Evolutionary conservation across 2,797 vertebrate species (phyloP).

Genomic region (Smutsia temminckii): DNA sequence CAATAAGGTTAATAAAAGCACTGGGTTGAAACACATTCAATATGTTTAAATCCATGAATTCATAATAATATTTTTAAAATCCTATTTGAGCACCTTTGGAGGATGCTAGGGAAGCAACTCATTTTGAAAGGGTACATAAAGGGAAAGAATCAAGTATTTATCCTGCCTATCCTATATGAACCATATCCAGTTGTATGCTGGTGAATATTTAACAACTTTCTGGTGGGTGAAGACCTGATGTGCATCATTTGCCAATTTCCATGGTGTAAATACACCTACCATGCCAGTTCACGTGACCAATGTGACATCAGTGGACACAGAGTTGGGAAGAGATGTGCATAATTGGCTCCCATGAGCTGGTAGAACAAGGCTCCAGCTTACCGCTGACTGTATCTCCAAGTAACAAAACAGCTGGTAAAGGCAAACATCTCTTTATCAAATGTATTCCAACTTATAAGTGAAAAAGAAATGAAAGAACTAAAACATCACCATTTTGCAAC

Average conservation of each 20-base stretch:
- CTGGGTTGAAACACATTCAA: background rate
- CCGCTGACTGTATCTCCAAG: background rate
- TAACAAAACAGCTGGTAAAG: background rate
- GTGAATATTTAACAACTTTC: background rate
- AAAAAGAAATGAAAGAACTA: conserved; percentile 7
- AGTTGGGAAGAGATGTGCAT: background rate
- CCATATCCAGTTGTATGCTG: background rate
- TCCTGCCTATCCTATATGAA: background rate
- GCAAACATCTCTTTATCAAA: background rate
- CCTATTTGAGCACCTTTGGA: background rate
- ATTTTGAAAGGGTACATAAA: background rate
- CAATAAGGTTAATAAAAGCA: background rate
- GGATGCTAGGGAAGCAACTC: background rate
- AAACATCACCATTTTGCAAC: background rate
- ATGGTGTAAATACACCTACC: background rate
- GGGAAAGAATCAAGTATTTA: background rate
- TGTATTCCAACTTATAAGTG: background rate
- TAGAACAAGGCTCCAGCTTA: background rate
- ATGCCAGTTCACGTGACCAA: background rate
- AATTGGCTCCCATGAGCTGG: background rate
- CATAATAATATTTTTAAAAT: background rate
- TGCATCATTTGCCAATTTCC: background rate
- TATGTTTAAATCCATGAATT: background rate
- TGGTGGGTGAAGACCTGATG: background rate
- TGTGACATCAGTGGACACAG: background rate